Base-by-base conservation (phyloP, 2,113 vertebrate species). In the Carassius carassius region DNA sequence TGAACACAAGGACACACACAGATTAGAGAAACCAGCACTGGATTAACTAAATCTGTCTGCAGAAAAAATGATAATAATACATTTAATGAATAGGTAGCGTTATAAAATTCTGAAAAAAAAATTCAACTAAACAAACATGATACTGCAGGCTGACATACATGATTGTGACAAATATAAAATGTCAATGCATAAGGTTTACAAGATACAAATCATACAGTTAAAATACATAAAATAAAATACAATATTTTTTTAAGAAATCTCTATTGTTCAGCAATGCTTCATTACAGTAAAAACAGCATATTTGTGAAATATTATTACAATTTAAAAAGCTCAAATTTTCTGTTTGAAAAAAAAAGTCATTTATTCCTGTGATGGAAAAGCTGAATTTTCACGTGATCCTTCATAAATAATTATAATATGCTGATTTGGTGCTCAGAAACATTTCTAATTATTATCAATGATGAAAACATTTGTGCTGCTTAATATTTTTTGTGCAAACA, bases 1-100 rank as follows among this genome's bases (percentile, higher is more conserved):
- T 41, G 82, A 44, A 63, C 17, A 9, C 67, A 70, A 37, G 17
- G 67, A 70, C 67, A 70, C 67, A 72, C 69, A 60, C 49, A 73
- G 32, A 72, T 21, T 60, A 16, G 3, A 29, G 32, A 54, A 82
- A 25, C 21, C n/a, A 74, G 4, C 69, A 25, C 32, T 83, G 58
- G 58, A 79, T 79, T 79, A 63, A 47, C 9, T 41, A 47, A 80
- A 63, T 79, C 14, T 47, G 60, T 63, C 44, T 35, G 37, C 37
- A 11, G 9, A 67, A 17, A 14, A 25, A 63, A 17, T 16, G 1
- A 29, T 29, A 41, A 41, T 6, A 41, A 67, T 1, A 32, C 29
- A 58, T 21, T 35, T n/a, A 77, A 76, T 9, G 16, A 35, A 67
- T 35, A 67, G 63, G 62, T 5, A 54, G 51, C 1, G 16, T 17